Percentiles rank a stretch among this genome's conserved stretches.
These are phyloP conservation scores for Caenorhabditis parvicauda DNA, from an alignment of 2,888 invertebrate genomes.

Conservation along the genomic window DNA sequence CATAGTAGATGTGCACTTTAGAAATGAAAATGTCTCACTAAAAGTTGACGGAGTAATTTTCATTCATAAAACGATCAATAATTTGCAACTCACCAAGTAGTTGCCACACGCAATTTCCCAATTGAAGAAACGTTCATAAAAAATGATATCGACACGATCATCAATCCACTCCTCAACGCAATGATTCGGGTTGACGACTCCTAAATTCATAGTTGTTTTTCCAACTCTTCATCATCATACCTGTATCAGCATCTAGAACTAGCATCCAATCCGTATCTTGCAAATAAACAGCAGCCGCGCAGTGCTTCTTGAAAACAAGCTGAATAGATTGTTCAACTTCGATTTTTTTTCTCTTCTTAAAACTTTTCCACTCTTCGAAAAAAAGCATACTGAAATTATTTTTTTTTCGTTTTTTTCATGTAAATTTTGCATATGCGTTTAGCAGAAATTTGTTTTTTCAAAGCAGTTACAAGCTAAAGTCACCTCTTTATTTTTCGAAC, in stretches of 20 bases:
- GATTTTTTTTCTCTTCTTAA: background rate
- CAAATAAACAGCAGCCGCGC: constrained; percentile 58
- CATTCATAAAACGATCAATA: no score
- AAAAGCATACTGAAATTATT: no score
- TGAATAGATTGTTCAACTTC: constrained; percentile 14
- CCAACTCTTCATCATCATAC: constrained; percentile 2
- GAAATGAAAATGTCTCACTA: no score
- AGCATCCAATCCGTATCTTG: constrained; percentile 60
- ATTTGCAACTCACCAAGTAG: constrained; percentile 50
- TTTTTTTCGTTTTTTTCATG: no score
- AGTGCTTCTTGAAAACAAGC: constrained; percentile 61
- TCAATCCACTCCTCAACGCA: constrained; percentile 62
- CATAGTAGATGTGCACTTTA: no score
- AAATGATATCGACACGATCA: constrained; percentile 53
- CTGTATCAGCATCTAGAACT: constrained; percentile 61
- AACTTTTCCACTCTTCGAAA: no score
- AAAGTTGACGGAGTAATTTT: no score
- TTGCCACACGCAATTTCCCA: constrained; percentile 62
- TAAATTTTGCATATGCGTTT: no score
- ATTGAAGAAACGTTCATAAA: constrained; percentile 62
- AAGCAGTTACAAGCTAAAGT: no score
- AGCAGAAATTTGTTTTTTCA: background rate
- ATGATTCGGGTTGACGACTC: constrained; percentile 61
- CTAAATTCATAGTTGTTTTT: constrained; percentile 16
- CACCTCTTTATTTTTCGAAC: constrained; percentile 46